Evolutionary conservation across 2,113 vertebrate species (phyloP).

Genomic region (Cinclus cinclus): DNA sequence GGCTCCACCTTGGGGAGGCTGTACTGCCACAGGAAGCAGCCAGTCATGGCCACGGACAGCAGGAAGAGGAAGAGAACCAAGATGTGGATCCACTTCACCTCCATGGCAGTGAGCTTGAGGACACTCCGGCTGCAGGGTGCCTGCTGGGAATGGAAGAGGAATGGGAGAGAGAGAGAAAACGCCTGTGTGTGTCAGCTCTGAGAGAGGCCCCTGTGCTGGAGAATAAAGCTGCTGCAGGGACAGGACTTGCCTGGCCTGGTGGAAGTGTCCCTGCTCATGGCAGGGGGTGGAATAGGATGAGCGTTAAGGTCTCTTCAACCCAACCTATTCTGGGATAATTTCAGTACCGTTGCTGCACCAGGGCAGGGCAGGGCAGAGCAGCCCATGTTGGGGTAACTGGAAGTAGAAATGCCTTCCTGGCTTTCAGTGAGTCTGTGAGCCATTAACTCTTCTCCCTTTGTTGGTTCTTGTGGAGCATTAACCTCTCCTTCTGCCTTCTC

Average conservation of each 20-base stretch:
- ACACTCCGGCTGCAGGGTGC: slow-evolving; percentile 55
- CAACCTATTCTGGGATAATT: neutral
- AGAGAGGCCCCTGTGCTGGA: neutral
- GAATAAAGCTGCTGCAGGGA: neutral
- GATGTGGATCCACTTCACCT: slow-evolving; percentile 77
- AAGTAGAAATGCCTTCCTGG: neutral
- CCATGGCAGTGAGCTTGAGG: slow-evolving; percentile 59
- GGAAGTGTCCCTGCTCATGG: neutral
- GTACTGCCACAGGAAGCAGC: slow-evolving; percentile 88
- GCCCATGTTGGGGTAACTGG: neutral
- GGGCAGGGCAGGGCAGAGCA: neutral
- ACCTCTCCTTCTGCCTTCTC: neutral
- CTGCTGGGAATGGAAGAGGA: neutral
- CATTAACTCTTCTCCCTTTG: fast-evolving
- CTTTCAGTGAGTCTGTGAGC: neutral
- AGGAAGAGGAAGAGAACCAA: slow-evolving; percentile 81
- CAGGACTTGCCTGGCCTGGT: neutral
- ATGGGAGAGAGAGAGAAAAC: neutral
- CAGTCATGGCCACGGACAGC: slow-evolving; percentile 81
- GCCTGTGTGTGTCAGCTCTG: neutral
- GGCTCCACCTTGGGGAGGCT: slow-evolving; percentile 75
- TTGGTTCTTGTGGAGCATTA: neutral
- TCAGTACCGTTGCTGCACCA: neutral
- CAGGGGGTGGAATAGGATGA: neutral
- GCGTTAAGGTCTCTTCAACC: neutral